A percentile compares a stretch with the other conserved stretches of the same genome.
These are phyloP conservation scores for Octopus sinensis DNA, from an alignment of 1,140 invertebrate species.

Conservation along the genomic window DNA sequence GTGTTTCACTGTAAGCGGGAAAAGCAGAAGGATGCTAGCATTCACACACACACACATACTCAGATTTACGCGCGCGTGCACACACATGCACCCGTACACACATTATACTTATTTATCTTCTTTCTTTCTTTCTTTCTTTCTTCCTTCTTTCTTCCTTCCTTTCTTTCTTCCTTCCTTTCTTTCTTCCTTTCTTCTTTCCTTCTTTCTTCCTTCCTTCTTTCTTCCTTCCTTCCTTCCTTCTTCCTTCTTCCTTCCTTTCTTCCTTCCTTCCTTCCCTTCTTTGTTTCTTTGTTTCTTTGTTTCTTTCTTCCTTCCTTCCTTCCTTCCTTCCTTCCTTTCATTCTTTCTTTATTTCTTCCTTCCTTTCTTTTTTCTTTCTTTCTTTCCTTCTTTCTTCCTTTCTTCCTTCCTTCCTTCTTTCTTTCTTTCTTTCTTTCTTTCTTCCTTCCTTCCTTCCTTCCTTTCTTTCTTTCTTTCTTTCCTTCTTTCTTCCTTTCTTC, in stretches of 20 bases:
- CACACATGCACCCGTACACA: too few relatives aligned
- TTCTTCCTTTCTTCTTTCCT: constrained; percentile 15
- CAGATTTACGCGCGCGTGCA: too few relatives aligned
- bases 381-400: background rate
- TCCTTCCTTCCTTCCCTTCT: background rate
- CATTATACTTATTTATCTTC: background rate
- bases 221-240: constrained; percentile 13
- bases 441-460: background rate
- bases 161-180: constrained; percentile 10
- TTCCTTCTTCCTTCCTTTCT: background rate
- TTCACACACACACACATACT: too few relatives aligned
- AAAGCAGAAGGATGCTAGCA: too few relatives aligned
- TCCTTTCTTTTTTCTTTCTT: background rate
- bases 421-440: background rate
- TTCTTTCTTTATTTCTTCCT: background rate
- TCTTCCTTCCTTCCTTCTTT: background rate
- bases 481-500: background rate
- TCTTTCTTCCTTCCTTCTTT: constrained; percentile 10
- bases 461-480: background rate
- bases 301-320: background rate
- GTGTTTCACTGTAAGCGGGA: too few relatives aligned
- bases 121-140: constrained; percentile 9
- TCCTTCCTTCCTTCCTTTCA: background rate
- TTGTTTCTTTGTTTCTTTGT: constrained; percentile 7
- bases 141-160: background rate